Conservation (phyloP, 1,140 invertebrate genomes). For the Thalassaphorura encarpata region DNA sequence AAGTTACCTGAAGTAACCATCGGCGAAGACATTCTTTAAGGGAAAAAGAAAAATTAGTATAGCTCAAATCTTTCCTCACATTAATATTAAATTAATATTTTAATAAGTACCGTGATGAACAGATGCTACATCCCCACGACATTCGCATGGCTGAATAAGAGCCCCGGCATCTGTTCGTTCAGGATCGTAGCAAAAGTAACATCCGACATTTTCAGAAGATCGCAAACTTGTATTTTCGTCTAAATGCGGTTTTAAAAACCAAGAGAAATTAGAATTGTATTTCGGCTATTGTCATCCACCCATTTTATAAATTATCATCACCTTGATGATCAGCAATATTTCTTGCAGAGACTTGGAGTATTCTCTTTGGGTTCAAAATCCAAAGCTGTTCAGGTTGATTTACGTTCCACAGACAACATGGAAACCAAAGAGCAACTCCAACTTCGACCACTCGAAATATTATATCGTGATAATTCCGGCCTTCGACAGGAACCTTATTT, state of each 20-base stretch:
- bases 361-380: conserved; percentile 81
- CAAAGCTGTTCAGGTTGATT: conserved; percentile 83
- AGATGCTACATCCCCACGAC: conserved; percentile 76
- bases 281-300: neutral
- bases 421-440: conserved; percentile 89
- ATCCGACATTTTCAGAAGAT: conserved; percentile 53
- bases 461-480: conserved; percentile 82
- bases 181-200: conserved; percentile 88
- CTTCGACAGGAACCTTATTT: conserved; percentile 73
- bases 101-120: too few relatives aligned
- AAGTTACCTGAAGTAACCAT: conserved; percentile 60
- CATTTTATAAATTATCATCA: too few relatives aligned
- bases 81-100: too few relatives aligned
- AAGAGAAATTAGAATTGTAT: neutral
- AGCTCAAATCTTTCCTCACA: neutral
- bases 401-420: conserved; percentile 89
- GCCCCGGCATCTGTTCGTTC: conserved; percentile 62
- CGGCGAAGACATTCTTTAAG: conserved; percentile 78
- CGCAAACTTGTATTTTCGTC: too few relatives aligned
- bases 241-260: neutral
- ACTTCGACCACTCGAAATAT: conserved; percentile 84
- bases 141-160: conserved; percentile 79
- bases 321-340: conserved; percentile 9
- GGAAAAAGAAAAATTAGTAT: neutral
- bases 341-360: conserved; percentile 43